Evolutionary conservation across 2,797 vertebrate genomes (phyloP).

Genomic region (Anguilla pacifica): DNA sequence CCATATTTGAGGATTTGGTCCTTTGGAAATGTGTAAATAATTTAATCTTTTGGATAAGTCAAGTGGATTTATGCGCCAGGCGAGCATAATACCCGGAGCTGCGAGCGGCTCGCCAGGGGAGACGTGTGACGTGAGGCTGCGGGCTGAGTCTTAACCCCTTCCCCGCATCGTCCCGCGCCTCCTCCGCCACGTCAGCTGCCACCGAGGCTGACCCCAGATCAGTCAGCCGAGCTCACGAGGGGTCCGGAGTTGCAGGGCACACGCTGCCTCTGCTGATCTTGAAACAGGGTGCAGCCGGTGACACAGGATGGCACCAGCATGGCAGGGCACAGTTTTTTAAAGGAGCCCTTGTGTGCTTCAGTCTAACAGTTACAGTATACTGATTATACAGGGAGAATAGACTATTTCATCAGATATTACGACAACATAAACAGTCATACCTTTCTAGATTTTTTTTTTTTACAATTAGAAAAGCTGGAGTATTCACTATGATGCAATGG

Average conservation of each 20-base stretch:
- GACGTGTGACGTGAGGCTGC: slow-evolving; percentile 30
- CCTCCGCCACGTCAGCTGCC: not conserved
- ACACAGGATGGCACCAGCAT: not conserved
- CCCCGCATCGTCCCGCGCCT: not conserved
- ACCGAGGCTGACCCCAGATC: not conserved
- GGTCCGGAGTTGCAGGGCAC: not conserved
- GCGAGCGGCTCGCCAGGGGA: slow-evolving; percentile 17
- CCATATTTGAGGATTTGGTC: slow-evolving; percentile 44
- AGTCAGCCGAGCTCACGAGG: not conserved
- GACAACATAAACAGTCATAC: too few species aligned
- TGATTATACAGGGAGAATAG: not conserved
- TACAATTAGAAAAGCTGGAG: not conserved
- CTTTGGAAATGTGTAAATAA: slow-evolving; percentile 58
- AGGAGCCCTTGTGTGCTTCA: not conserved
- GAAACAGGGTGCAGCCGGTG: not conserved
- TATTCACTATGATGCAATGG: not conserved
- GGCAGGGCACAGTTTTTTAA: not conserved
- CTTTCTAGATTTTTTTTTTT: too few species aligned
- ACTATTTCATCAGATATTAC: too few species aligned
- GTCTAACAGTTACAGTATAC: not conserved
- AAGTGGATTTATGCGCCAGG: slow-evolving; percentile 52
- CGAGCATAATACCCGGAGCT: slow-evolving; percentile 35
- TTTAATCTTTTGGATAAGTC: slow-evolving; percentile 49
- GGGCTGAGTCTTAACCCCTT: slow-evolving; percentile 27
- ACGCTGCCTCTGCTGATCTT: not conserved